Percentiles rank a stretch among this genome's conserved stretches.
These are phyloP conservation scores for Apodemus sylvaticus DNA, from an alignment of 2,113 vertebrate species.

Conservation along the genomic window DNA sequence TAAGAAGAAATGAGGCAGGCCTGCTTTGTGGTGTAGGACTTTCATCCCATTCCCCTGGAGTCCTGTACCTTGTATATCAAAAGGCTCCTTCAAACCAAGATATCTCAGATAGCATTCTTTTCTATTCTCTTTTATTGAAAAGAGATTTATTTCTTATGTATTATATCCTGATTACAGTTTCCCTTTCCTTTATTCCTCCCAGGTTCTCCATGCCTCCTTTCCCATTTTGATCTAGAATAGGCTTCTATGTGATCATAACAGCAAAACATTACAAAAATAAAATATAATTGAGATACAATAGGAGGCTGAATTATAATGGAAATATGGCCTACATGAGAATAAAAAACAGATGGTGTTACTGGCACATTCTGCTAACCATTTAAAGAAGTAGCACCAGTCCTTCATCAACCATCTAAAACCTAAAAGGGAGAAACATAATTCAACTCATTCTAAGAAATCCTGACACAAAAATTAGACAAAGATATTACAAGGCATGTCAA, in stretches of 20 bases:
- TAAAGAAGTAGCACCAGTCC: conserved; percentile 33
- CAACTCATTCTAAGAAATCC: neutral
- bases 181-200: neutral
- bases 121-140: neutral
- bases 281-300: neutral
- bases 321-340: neutral
- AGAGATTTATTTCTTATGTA: neutral
- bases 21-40: neutral
- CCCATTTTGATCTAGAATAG: neutral
- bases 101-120: neutral
- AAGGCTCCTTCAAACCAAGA: neutral
- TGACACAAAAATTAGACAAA: neutral
- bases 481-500: neutral
- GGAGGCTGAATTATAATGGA: conserved; percentile 12
- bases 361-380: conserved; percentile 19
- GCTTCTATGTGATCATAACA: neutral
- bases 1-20: neutral
- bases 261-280: neutral
- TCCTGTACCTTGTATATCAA: neutral
- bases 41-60: neutral
- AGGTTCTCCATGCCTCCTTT: neutral
- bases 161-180: neutral
- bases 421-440: neutral
- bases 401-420: conserved; percentile 39
- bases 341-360: conserved; percentile 28